Evolutionary conservation across 1,140 invertebrate species (phyloP), one percentile per base, ranked within the genome.

Genomic region (Trissolcus basalis): DNA sequence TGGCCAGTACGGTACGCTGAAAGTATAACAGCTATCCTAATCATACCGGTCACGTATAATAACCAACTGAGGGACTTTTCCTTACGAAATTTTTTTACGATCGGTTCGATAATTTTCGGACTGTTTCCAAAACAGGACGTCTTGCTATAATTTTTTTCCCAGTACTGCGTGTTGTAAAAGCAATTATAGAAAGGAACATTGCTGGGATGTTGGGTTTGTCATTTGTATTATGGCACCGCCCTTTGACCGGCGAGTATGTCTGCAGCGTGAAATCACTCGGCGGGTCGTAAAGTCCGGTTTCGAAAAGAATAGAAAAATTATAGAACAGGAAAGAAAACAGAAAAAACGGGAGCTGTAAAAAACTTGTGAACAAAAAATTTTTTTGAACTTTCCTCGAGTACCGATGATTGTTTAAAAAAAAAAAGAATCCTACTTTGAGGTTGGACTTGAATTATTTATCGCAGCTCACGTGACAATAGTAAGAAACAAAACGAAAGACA

Each of bases 211-310:
- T 72, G 68, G 19, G 74, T 76, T 79, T 79, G 78, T 79, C 78
- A 79, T 79, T 79, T 79, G 74, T 79, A 77, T 77, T 47, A 48
- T 54, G 44, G 50, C 63, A 76, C 68, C 77, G 73, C 74, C 74
- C 69, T 79, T 74, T 79, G 65, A 77, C 56, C 53, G 61, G 36
- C 61, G 11, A 76, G 71, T 76, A 74, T 80, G 70, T 74, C 74
- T 69, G 63, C 44, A 47, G 58, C 69, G 51, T 72, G 63, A 72
- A 64, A 72, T 69, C 63, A 59, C 50, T 79, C 64, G 39, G 51
- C 36, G 55, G 58, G 71, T 74, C 78, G 78, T 77, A 77, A 77
- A 79, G 35, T 56, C 14, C 36, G 56, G 51, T 60, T 54, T 61
- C 60, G 61, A 63, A n/a, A 61, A 5, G 6, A 11, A 45, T 6